Conservation (phyloP, 2,888 invertebrate species). For the Julus scanicus region DNA sequence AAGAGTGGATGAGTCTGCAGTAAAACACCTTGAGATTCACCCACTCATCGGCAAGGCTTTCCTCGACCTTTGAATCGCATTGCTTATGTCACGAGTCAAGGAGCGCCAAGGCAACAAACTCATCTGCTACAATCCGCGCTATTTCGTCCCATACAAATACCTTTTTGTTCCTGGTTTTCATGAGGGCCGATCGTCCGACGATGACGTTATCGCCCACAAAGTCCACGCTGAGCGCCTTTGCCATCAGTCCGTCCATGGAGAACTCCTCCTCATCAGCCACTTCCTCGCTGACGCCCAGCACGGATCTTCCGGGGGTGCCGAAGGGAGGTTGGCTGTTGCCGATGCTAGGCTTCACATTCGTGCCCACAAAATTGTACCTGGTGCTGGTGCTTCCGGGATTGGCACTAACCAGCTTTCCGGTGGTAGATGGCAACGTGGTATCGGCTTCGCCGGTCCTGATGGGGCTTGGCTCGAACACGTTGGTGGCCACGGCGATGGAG, state of each 20-base stretch:
- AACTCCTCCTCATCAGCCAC: conserved; percentile 40
- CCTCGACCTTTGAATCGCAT: too few species aligned
- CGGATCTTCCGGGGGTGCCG: background rate
- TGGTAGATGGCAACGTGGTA: background rate
- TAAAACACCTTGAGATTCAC: too few species aligned
- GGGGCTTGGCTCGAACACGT: background rate
- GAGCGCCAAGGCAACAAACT: too few species aligned
- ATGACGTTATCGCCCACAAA: conserved; percentile 53
- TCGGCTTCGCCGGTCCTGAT: background rate
- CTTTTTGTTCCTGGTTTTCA: conserved; percentile 53
- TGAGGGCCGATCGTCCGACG: conserved; percentile 48
- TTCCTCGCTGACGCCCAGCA: background rate
- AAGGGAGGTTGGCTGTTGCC: background rate
- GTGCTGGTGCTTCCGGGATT: background rate
- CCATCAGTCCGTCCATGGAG: background rate
- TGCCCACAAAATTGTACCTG: background rate
- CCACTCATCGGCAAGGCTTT: too few species aligned
- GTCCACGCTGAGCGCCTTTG: background rate
- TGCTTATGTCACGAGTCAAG: too few species aligned
- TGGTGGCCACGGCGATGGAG: too few species aligned
- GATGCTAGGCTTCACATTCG: background rate
- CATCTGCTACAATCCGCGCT: too few species aligned
- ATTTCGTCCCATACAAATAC: conserved; percentile 35
- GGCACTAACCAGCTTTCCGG: background rate
- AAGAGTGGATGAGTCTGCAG: too few species aligned